Base-by-base conservation (phyloP, 2,797 vertebrate species). In the Eidolon dupreanum region DNA sequence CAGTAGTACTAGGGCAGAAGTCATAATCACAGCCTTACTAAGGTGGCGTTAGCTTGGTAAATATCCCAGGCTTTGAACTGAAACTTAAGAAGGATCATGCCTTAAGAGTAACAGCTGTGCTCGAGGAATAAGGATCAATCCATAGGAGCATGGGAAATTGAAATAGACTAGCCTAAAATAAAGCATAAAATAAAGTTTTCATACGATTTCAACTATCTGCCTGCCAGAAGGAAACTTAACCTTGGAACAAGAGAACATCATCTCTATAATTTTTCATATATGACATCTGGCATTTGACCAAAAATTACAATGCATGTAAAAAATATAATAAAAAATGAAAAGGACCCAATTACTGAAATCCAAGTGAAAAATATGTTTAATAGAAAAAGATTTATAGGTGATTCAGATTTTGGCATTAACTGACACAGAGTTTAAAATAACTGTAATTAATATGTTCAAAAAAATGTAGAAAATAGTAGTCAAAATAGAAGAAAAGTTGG, bases 341-440 rank as follows among this genome's bases (percentile, higher is more conserved):
- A 63, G 13, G 31, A 51, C 13, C 10, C 28, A 46, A 63, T 63
- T 55, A 82, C 68, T 46, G 13, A 93, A 61, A 86, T 85, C 31
- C 59, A 90, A 82, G n/a, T 55, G 68, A 81, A 92, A 96, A 90
- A 19, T 83, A 31, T 38, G 6, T 38, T 63, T 61, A 81, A 75
- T 79, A 57, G 63, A 63, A 93, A 86, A 33, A 68, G 41, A 86
- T 46, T 31, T 65, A 46, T 59, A n/a, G 57, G 28, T 26, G 31
- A 88, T 53, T 61, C 74, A 93, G 31, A 41, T 49, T 55, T 15
- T 70, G 43, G 61, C 26, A 70, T 38, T 85, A 86, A 85, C 24
- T 77, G 9, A 86, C 4, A 68, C 57, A 19, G 24, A 73, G 15
- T 93, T 92, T 90, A 28, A 96, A 92, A 84, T 73, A 84, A 51